These are phyloP conservation scores for Larimichthys polyactis DNA, from an alignment of 2,113 vertebrate genomes.

Conservation along the genomic window DNA sequence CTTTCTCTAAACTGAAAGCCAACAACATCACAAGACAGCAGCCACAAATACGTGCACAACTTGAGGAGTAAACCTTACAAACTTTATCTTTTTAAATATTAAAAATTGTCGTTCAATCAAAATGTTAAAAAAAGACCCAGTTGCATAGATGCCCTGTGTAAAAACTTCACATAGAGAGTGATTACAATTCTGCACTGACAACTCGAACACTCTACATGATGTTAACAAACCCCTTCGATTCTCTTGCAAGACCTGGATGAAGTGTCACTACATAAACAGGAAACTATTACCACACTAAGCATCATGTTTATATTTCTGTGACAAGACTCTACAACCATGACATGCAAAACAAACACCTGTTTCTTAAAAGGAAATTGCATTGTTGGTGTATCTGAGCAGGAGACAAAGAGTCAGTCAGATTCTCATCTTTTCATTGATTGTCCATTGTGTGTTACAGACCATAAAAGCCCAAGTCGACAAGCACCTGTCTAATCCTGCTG, in stretches of 20 bases:
- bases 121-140: neutral
- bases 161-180: neutral
- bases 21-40: neutral
- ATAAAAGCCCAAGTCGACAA: constrained; percentile 69
- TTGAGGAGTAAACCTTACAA: neutral
- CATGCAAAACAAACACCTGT: neutral
- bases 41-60: neutral
- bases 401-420: constrained; percentile 46
- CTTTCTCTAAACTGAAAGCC: neutral
- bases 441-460: constrained; percentile 44
- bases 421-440: constrained; percentile 54
- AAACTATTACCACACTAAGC: neutral
- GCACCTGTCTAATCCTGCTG: constrained; percentile 83
- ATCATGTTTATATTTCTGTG: neutral
- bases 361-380: constrained; percentile 27
- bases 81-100: neutral
- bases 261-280: neutral
- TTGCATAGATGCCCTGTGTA: neutral
- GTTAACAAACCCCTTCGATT: neutral
- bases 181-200: neutral
- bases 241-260: neutral
- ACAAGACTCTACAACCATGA: neutral
- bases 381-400: constrained; percentile 24
- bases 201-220: neutral
- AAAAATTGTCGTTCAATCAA: neutral